phyloP scores from a whole-genome alignment of 92 coral and sea anemone genomes.

The Porites rus region DNA sequence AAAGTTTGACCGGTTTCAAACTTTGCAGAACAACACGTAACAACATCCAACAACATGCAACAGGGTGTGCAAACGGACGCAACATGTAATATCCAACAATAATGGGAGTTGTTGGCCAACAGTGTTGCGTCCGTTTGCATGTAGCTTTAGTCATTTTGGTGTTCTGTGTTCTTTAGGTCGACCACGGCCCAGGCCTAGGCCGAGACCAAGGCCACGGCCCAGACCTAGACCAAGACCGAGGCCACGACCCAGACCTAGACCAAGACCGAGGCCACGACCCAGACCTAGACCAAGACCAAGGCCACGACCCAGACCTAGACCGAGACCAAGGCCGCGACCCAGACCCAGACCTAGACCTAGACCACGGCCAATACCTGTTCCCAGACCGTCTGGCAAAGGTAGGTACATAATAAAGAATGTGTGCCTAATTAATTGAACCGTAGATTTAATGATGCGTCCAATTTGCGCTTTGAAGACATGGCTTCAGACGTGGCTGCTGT shows the following conservation, averaged over 20 bases:
- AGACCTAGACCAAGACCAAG: conserved; percentile 21
- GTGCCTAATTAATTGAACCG: neutral
- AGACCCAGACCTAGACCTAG: conserved; percentile 34
- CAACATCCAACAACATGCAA: too few relatives aligned
- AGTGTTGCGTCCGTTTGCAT: too few relatives aligned
- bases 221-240: conserved; percentile 25
- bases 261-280: conserved; percentile 13
- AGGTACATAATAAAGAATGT: neutral
- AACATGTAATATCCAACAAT: too few relatives aligned
- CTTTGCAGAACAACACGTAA: too few relatives aligned
- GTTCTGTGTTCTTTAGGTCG: conserved; percentile 15
- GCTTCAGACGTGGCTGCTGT: neutral
- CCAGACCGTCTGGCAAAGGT: conserved; percentile 29
- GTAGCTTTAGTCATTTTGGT: too few relatives aligned
- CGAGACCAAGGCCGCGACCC: conserved; percentile 51
- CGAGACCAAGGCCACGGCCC: too few relatives aligned
- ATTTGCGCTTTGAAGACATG: neutral
- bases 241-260: conserved; percentile 22
- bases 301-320: conserved; percentile 41
- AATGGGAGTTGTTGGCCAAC: too few relatives aligned
- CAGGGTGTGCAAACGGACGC: too few relatives aligned
- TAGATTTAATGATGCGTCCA: neutral
- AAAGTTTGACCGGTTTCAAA: too few relatives aligned
- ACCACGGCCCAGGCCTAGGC: conserved; percentile 24
- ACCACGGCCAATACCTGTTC: conserved; percentile 35